Percentiles rank a stretch among this genome's conserved stretches.
These are phyloP conservation scores for Trachelus iudaicus DNA, from an alignment of 2,888 invertebrate genomes.

Conservation along the genomic window DNA sequence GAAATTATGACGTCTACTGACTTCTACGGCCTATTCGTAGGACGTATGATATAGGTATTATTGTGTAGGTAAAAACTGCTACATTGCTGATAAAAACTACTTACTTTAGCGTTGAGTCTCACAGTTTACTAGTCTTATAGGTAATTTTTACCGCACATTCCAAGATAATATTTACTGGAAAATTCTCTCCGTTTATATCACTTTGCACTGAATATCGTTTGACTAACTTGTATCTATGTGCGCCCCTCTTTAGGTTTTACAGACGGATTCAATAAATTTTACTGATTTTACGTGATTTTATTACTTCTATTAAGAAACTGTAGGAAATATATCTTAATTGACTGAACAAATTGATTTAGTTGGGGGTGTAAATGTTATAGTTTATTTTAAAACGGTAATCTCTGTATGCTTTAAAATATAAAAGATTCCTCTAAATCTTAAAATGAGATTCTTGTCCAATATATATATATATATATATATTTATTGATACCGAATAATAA, in stretches of 20 bases:
- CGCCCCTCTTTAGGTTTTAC: background rate
- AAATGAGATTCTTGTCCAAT: background rate
- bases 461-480: too few species aligned
- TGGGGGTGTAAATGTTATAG: background rate
- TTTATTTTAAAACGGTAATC: background rate
- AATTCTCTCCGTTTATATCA: background rate
- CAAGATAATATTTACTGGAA: too few species aligned
- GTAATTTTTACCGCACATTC: too few species aligned
- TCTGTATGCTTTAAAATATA: background rate
- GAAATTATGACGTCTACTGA: too few species aligned
- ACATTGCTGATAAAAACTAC: too few species aligned
- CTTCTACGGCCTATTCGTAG: too few species aligned
- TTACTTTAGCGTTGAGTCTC: too few species aligned
- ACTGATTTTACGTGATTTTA: background rate
- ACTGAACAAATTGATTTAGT: background rate
- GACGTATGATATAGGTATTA: too few species aligned
- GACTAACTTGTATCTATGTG: too few species aligned
- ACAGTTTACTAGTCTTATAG: too few species aligned
- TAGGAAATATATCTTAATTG: background rate
- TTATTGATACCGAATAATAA: background rate
- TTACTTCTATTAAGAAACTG: background rate
- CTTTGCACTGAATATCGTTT: too few species aligned
- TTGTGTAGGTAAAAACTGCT: too few species aligned
- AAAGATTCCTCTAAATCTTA: background rate
- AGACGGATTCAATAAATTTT: background rate